A percentile compares a stretch with the other conserved stretches of the same genome.
phyloP scores from a whole-genome alignment of 2,113 vertebrate genomes.

The Ginglymostoma cirratum region DNA sequence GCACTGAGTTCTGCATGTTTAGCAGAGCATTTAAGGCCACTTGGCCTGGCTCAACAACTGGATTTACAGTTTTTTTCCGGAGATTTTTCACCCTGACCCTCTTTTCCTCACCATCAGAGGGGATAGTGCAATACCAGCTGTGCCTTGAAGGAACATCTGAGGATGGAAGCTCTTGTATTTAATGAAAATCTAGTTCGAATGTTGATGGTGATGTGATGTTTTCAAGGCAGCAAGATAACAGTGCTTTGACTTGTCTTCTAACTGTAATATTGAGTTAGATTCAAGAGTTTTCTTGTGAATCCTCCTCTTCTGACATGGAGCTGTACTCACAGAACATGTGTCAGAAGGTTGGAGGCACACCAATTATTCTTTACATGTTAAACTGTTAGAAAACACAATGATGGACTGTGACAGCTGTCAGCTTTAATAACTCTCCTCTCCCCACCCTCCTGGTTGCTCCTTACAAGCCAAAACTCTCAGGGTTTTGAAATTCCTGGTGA shows the following conservation, averaged over 20 bases:
- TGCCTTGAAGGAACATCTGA: background rate
- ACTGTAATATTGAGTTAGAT: background rate
- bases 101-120: background rate
- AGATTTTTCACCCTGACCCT: background rate
- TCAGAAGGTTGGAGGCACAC: background rate
- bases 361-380: background rate
- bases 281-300: background rate
- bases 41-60: background rate
- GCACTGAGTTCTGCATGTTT: too few relatives aligned
- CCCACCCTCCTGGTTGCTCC: background rate
- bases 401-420: background rate
- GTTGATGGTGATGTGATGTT: background rate
- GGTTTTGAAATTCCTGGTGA: background rate
- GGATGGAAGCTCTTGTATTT: background rate
- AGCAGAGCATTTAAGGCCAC: background rate
- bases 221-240: background rate
- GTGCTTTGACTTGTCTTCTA: background rate
- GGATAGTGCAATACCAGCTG: background rate
- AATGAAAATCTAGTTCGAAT: background rate
- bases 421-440: background rate
- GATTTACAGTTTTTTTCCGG: background rate
- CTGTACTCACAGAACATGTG: background rate
- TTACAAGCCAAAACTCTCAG: background rate
- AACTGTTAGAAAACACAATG: background rate
- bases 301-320: background rate